Conservation (phyloP, 2,888 invertebrate genomes). For the Lissonota sp. region DNA sequence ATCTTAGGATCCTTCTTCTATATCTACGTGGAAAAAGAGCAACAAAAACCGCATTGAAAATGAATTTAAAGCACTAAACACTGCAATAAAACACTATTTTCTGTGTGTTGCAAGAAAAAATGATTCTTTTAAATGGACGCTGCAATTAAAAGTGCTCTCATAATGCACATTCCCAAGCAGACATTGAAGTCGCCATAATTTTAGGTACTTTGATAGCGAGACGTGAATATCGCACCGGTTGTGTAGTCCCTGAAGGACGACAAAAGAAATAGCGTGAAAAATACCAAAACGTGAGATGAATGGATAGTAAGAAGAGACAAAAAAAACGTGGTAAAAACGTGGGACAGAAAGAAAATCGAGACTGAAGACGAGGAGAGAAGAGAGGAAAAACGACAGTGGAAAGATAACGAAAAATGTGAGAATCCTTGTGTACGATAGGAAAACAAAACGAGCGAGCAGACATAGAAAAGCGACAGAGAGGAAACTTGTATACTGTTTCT, state of each 20-base stretch:
- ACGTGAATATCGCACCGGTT: slow-evolving; percentile 24
- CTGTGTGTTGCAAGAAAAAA: no score
- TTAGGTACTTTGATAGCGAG: neutral
- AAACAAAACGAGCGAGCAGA: slow-evolving; percentile 55
- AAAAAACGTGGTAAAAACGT: slow-evolving; percentile 20
- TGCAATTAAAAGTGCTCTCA: no score
- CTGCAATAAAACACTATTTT: no score
- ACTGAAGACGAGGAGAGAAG: slow-evolving; percentile 28
- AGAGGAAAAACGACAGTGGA: slow-evolving; percentile 19
- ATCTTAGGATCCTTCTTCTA: no score
- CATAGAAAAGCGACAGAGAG: slow-evolving; percentile 44
- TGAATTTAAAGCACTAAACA: no score
- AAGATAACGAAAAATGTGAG: slow-evolving; percentile 58
- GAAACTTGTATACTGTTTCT: slow-evolving; percentile 25
- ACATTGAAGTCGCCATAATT: neutral
- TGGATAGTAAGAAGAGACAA: slow-evolving; percentile 33
- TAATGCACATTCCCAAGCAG: neutral
- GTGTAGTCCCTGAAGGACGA: slow-evolving; percentile 2
- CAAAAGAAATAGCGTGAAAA: slow-evolving; percentile 29
- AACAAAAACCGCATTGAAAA: no score
- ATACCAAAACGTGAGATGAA: slow-evolving; percentile 55
- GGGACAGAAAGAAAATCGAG: slow-evolving; percentile 22
- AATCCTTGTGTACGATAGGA: slow-evolving; percentile 42
- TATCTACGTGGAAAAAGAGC: no score
- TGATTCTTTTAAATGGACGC: no score